Conservation (phyloP, 2,888 invertebrate genomes). For the Mechanitis mazaeus region DNA sequence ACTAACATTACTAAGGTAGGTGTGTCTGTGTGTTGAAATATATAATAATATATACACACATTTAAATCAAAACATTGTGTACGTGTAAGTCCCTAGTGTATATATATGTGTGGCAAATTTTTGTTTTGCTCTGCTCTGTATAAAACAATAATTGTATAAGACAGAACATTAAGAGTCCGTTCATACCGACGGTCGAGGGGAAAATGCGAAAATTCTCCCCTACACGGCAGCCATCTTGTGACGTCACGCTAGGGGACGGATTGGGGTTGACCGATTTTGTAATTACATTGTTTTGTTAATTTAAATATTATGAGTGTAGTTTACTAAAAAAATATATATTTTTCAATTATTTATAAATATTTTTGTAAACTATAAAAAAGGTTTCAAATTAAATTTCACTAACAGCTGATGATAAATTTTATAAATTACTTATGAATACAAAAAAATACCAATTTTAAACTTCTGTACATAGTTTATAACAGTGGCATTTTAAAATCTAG, state of each 20-base stretch:
- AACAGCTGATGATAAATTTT: no score
- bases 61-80: no score
- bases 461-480: neutral
- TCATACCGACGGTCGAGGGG: slow-evolving; percentile 50
- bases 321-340: no score
- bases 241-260: slow-evolving; percentile 65
- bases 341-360: no score
- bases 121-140: neutral
- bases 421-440: neutral
- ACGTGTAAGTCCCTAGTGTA: no score
- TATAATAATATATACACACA: no score
- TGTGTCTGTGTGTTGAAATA: no score
- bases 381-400: no score
- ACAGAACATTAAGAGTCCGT: slow-evolving; percentile 34
- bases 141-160: neutral
- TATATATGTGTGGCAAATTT: no score
- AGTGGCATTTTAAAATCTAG: slow-evolving; percentile 1
- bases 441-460: slow-evolving; percentile 5
- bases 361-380: no score
- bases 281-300: slow-evolving; percentile 1
- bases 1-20: slow-evolving; percentile 5
- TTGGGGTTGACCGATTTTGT: slow-evolving; percentile 30
- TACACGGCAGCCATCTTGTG: slow-evolving; percentile 67
- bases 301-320: no score
- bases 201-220: slow-evolving; percentile 73